Percentiles rank a stretch among this genome's conserved stretches.
phyloP scores from a whole-genome alignment of 1,140 invertebrate species.

The Sesamia nonagrioides region DNA sequence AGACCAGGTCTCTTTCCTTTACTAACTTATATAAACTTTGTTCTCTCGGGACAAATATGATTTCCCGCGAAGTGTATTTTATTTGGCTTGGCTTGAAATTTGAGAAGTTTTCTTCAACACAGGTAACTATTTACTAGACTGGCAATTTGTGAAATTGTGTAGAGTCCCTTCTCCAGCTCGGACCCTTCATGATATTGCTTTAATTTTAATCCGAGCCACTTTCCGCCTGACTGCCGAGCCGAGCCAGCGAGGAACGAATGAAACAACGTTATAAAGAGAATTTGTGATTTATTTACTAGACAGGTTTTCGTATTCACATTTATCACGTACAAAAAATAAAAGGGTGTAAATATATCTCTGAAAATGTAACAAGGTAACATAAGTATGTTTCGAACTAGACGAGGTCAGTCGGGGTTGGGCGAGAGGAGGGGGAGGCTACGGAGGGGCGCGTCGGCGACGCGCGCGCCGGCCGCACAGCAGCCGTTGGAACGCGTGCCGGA shows the following conservation, averaged over 20 bases:
- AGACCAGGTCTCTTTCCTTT: neutral
- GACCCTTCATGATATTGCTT: constrained; percentile 24
- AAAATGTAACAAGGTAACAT: constrained; percentile 86
- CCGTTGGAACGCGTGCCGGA: constrained; percentile 95
- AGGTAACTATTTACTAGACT: constrained; percentile 10
- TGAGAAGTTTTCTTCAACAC: neutral
- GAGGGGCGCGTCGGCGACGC: constrained; percentile 83
- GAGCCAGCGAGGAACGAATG: constrained; percentile 52
- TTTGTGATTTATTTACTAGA: constrained; percentile 78
- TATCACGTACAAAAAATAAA: constrained; percentile 86
- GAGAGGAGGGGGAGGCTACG: constrained; percentile 62
- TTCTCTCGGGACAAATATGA: constrained; percentile 35
- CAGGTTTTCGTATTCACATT: constrained; percentile 80
- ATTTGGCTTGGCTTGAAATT: constrained; percentile 3
- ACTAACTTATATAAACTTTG: constrained; percentile 12
- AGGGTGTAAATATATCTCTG: constrained; percentile 87
- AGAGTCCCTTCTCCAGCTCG: neutral
- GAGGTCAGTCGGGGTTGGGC: constrained; percentile 78
- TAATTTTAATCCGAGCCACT: constrained; percentile 25
- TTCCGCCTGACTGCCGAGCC: neutral
- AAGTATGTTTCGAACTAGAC: constrained; percentile 79
- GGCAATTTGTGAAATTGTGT: constrained; percentile 33
- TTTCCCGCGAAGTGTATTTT: constrained; percentile 14
- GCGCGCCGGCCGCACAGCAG: constrained; percentile 91
- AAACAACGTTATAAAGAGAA: constrained; percentile 70